These are phyloP conservation scores for Crambe crambe DNA, from an alignment of 37 sponge, comb jelly and placozoan genomes.

Conservation along the genomic window DNA sequence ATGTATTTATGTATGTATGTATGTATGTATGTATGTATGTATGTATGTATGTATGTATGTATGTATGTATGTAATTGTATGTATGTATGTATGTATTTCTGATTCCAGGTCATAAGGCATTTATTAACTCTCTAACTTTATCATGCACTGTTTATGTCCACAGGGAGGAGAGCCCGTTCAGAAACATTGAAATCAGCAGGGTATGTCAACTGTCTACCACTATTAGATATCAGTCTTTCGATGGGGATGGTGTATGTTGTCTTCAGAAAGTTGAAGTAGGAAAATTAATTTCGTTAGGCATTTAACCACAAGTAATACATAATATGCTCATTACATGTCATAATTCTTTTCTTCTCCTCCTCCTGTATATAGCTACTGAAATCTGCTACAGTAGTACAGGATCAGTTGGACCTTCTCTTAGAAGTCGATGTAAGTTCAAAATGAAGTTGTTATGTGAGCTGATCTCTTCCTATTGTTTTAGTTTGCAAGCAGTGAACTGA, in stretches of 20 bases:
- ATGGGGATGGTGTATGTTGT: no score
- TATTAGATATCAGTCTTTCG: background rate
- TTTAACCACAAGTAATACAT: no score
- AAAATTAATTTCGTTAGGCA: no score
- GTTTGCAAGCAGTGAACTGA: slow-evolving; percentile 58
- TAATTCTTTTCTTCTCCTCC: background rate
- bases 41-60: no score
- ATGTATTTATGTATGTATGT: no score
- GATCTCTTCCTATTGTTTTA: background rate
- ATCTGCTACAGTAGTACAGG: slow-evolving; percentile 43
- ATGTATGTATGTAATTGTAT: no score
- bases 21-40: no score
- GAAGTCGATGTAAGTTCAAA: slow-evolving; percentile 59
- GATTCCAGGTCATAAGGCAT: background rate
- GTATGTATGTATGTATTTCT: background rate
- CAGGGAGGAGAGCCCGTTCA: slow-evolving; percentile 60
- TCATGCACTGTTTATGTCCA: background rate
- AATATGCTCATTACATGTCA: no score
- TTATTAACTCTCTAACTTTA: background rate
- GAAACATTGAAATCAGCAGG: slow-evolving; percentile 58
- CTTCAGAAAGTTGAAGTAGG: no score
- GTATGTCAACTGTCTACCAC: slow-evolving; percentile 17
- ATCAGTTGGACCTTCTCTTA: slow-evolving; percentile 67
- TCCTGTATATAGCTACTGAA: slow-evolving; percentile 49
- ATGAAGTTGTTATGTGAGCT: background rate